Conservation (phyloP, 2,888 invertebrate genomes). For the Acleris cristana region DNA sequence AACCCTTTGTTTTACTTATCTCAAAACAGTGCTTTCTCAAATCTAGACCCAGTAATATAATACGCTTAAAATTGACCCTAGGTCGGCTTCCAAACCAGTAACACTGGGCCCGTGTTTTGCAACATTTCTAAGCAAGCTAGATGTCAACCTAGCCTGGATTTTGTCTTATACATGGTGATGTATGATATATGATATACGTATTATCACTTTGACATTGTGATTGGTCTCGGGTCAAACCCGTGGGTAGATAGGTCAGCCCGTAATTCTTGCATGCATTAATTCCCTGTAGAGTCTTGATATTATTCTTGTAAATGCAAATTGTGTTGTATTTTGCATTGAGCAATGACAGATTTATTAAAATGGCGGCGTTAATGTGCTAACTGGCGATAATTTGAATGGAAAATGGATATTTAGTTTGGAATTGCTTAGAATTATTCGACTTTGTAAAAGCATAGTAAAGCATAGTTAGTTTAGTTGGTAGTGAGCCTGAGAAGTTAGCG, state of each 20-base stretch:
- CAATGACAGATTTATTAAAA: slow-evolving; percentile 15
- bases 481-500: too few species aligned
- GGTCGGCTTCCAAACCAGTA: slow-evolving; percentile 2
- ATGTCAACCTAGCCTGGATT: slow-evolving; percentile 9
- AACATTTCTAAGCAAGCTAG: neutral
- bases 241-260: slow-evolving; percentile 25
- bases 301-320: slow-evolving; percentile 22
- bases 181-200: slow-evolving; percentile 6
- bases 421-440: neutral
- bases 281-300: slow-evolving; percentile 13
- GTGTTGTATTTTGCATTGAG: slow-evolving; percentile 2
- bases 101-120: neutral
- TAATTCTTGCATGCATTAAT: slow-evolving; percentile 28
- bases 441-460: too few species aligned
- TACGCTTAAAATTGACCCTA: slow-evolving; percentile 21
- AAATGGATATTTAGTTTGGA: too few species aligned
- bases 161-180: neutral
- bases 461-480: too few species aligned
- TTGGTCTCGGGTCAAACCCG: slow-evolving; percentile 32
- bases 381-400: too few species aligned
- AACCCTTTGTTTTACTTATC: neutral
- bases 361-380: neutral
- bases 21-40: slow-evolving; percentile 14
- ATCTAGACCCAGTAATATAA: slow-evolving; percentile 22
- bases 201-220: slow-evolving; percentile 35